A percentile compares a stretch with the other conserved stretches of the same genome.
phyloP scores from a whole-genome alignment of 2,888 invertebrate genomes.

The Myopa testacea region DNA sequence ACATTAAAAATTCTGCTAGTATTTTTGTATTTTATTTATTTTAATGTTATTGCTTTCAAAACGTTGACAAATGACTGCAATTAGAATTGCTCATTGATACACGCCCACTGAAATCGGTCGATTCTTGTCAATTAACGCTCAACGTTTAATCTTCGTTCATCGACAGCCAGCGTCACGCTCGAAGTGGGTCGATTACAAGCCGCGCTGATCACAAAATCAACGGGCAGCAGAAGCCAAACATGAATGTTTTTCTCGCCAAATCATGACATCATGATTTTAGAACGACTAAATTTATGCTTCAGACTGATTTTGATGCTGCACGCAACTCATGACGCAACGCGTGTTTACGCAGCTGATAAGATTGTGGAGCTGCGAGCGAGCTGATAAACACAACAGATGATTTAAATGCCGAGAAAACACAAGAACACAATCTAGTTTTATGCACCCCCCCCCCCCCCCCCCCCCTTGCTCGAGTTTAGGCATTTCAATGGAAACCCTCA shows the following conservation, averaged over 20 bases:
- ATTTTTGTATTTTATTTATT: background rate
- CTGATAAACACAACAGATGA: background rate
- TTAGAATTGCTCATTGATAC: too few relatives aligned
- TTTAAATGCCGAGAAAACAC: background rate
- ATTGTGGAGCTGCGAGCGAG: background rate
- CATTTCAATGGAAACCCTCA: too few relatives aligned
- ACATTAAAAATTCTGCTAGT: background rate
- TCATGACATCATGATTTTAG: background rate
- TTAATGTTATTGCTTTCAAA: background rate
- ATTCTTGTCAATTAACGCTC: too few relatives aligned
- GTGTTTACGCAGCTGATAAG: background rate
- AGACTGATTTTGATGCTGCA: background rate
- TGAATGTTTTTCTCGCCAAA: background rate
- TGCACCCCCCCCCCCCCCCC: too few relatives aligned
- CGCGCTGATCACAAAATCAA: background rate
- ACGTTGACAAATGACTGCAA: background rate
- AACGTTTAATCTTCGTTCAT: too few relatives aligned
- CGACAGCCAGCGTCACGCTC: too few relatives aligned
- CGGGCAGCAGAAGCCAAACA: background rate
- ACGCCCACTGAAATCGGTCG: too few relatives aligned
- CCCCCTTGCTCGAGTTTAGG: too few relatives aligned
- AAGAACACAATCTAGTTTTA: too few relatives aligned
- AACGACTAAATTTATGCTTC: background rate
- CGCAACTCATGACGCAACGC: background rate
- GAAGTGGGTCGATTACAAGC: background rate